Evolutionary conservation across 2,797 vertebrate species (phyloP).

Genomic region (Lagocephalus sceleratus): DNA sequence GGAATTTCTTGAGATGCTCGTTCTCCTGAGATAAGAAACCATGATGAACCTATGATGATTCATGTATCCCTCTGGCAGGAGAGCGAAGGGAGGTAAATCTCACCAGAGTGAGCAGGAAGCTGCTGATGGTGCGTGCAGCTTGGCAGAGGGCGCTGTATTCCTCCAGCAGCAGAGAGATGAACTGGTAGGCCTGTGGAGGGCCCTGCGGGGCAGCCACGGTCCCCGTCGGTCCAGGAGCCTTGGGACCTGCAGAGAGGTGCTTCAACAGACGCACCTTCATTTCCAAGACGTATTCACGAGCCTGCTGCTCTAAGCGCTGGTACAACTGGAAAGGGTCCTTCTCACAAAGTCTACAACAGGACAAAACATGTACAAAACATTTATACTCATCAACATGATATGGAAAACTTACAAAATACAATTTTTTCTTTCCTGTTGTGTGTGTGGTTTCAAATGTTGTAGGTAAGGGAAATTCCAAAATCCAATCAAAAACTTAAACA

Average conservation of each 20-base stretch:
- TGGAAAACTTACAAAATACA: too few relatives aligned
- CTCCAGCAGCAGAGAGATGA: slow-evolving; percentile 93
- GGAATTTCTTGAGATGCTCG: slow-evolving; percentile 96
- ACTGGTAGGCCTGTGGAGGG: slow-evolving; percentile 92
- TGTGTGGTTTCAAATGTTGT: slow-evolving; percentile 1
- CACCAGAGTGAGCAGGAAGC: slow-evolving; percentile 96
- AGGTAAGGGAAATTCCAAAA: slow-evolving; percentile 13
- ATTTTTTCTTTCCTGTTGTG: not conserved
- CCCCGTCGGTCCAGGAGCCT: slow-evolving; percentile 63
- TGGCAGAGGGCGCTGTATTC: slow-evolving; percentile 95
- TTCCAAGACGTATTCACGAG: slow-evolving; percentile 93
- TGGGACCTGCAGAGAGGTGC: slow-evolving; percentile 86
- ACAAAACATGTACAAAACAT: not conserved
- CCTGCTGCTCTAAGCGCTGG: slow-evolving; percentile 95
- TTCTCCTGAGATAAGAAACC: slow-evolving; percentile 79
- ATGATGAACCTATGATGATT: not conserved
- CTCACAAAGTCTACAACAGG: slow-evolving; percentile 85
- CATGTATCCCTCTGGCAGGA: not conserved
- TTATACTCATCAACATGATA: not conserved
- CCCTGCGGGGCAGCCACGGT: slow-evolving; percentile 75
- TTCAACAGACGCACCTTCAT: slow-evolving; percentile 95
- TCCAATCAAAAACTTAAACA: slow-evolving; percentile 3
- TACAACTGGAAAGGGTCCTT: slow-evolving; percentile 98
- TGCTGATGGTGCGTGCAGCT: slow-evolving; percentile 94
- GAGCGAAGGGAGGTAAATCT: slow-evolving; percentile 6